Evolutionary conservation across 1,140 invertebrate genomes (phyloP), one percentile per base, ranked within the genome.

Genomic region (Pararge aegeria): DNA sequence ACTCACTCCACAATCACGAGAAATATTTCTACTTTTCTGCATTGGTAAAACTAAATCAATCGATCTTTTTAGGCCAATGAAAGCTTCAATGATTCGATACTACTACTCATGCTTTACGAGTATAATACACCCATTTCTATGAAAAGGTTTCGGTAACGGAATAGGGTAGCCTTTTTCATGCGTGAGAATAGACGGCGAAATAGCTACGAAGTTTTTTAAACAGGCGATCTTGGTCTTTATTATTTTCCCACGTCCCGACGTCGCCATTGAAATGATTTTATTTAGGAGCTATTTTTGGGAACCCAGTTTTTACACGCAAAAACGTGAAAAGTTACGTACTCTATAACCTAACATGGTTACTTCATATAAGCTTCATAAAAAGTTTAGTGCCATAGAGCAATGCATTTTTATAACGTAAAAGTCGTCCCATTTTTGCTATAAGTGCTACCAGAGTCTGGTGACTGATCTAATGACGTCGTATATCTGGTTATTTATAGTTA

Each of bases 111-210:
- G 18, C 38, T 7, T 2, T 18, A 1, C 13, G 15, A 16, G 3
- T 42, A 42, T 42, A 42, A 42, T 37, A 37, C 7, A 24, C 2
- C n/a, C 38, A 42, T 42, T 42, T 42, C 38, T 18, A 16, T 7
- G 13, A 18, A 42, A 42, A 18, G 38, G 38, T 42, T 42, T 42
- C 13, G 13, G 38, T 42, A 42, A 42, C 38, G 38, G 18, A 42
- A 42, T 42, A 5, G 38, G 5, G 9, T 38, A 38, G 13, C 38
- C 38, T 42, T 16, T 42, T 42, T 34, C 30, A 10, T 42, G 15
- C 6, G 38, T 7, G 16, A 42, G 15, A 16, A 42, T 16, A 42
- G 38, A 18, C 15, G 38, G 12, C 15, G 38, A 15, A 1, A 18
- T 34, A 34, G 30, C 30, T 5, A 18, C 2, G 38, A 42, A 15